Base-by-base conservation (phyloP, 1,140 invertebrate genomes). In the Leptinotarsa texana region DNA sequence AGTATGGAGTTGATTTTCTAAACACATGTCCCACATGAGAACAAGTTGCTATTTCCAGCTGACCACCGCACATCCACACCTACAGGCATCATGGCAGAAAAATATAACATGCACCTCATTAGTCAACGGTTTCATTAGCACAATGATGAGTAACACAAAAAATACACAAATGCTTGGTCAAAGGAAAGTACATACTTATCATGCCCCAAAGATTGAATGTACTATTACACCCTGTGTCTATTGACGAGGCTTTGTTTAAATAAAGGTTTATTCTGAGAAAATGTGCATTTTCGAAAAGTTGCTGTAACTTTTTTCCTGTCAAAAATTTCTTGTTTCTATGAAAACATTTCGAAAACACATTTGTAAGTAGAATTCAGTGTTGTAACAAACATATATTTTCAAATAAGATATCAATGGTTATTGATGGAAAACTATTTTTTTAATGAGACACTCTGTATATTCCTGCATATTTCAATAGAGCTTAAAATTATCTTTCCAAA, bases 11-110 rank as follows among this genome's bases (percentile, higher is more conserved):
- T 81, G 97, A 97, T 90, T 99, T 99, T 84, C 98, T 92, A 90
- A 99, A 99, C 80, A 99, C 96, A 89, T 98, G 96, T 82, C 96
- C 98, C 61, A 99, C 98, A 85, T 98, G 96, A 17, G 96, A 98
- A 85, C 98, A 99, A 3, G 98, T 97, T 22, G 99, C 92, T 79
- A 99, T 98, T 87, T 99, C 97, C 80, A 99, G 86, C 3, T 93
- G 95, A 66, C 96, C 93, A 24, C 98, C 96, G 89, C 96, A 98
- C 95, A 97, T 97, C 96, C 96, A 98, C 84, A 97, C 94, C 95
- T 97, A 89, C 84, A 73, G 62, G 33, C 69, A 33, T 18, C 13
- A 61, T 18, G 15, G 24, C 17, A 48, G 33, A 42, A 65, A 33
- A 48, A 73, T 47, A 73, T 62, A 65, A 65, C 61, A 73, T 65